phyloP scores from a whole-genome alignment of 2,888 invertebrate genomes.

The Alviniconcha strummeri region DNA sequence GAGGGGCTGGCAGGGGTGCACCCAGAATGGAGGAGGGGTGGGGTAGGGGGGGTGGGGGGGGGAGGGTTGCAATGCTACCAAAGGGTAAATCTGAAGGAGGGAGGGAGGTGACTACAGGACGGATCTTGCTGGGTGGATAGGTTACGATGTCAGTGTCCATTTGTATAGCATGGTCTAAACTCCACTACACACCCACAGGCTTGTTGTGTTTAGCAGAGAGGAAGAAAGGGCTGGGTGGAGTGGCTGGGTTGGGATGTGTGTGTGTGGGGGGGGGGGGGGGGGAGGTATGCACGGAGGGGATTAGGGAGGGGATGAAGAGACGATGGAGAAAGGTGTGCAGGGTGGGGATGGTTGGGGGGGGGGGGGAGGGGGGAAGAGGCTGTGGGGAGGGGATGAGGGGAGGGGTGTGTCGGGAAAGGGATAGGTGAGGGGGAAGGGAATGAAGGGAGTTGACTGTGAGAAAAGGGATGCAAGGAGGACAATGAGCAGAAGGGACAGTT shows the following conservation, averaged over 20 bases:
- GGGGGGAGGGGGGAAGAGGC: not conserved
- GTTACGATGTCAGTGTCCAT: too few relatives aligned
- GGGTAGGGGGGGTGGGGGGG: not conserved
- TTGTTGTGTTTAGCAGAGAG: too few relatives aligned
- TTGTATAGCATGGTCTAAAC: too few relatives aligned
- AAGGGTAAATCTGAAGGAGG: slow-evolving; percentile 2
- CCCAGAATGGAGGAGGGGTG: not conserved
- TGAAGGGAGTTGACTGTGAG: too few relatives aligned
- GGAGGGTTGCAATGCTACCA: not conserved
- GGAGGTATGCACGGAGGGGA: not conserved
- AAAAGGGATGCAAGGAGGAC: too few relatives aligned
- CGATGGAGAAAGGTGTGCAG: not conserved
- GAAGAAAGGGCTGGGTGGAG: too few relatives aligned
- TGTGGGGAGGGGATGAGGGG: not conserved
- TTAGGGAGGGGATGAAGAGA: not conserved
- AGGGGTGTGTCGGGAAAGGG: not conserved
- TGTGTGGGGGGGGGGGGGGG: not conserved
- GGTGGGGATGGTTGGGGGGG: not conserved
- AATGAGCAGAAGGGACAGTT: too few relatives aligned
- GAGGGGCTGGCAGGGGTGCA: not conserved
- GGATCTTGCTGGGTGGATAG: too few relatives aligned
- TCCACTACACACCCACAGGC: too few relatives aligned
- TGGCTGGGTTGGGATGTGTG: too few relatives aligned
- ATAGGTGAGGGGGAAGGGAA: not conserved
- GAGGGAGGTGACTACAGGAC: not conserved